Percentiles rank a stretch among this genome's conserved stretches.
Evolutionary conservation across 1,140 invertebrate species (phyloP).

Genomic region (Callitettix versicolor): DNA sequence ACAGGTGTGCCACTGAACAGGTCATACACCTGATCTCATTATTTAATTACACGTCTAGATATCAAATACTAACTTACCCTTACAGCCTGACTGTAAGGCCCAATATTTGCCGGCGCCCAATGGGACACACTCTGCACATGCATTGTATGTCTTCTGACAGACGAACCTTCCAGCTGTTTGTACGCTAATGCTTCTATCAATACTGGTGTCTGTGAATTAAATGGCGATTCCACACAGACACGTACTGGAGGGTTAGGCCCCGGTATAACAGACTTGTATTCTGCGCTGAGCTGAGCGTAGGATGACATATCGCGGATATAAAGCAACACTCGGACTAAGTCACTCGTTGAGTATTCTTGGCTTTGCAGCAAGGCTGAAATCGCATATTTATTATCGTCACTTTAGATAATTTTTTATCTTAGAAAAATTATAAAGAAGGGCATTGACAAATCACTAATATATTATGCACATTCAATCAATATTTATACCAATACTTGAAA

Average conservation of each 20-base stretch:
- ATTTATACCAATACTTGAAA: too few species aligned
- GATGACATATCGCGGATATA: conserved; percentile 73
- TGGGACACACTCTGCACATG: conserved; percentile 91
- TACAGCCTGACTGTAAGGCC: conserved; percentile 87
- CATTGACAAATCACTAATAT: too few species aligned
- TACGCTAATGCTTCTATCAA: conserved; percentile 68
- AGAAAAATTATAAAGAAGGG: too few species aligned
- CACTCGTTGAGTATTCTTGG: conserved; percentile 46
- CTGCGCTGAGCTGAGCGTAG: conserved; percentile 64
- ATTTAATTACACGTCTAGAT: too few species aligned
- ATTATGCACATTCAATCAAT: too few species aligned
- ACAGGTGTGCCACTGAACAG: too few species aligned
- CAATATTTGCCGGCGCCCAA: conserved; percentile 93
- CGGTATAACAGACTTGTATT: conserved; percentile 61
- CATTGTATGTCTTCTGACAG: conserved; percentile 56
- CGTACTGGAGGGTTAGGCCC: conserved; percentile 78
- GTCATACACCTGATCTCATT: too few species aligned
- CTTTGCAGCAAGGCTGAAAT: conserved; percentile 43
- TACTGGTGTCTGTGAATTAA: conserved; percentile 58
- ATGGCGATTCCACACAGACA: conserved; percentile 73
- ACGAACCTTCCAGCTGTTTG: conserved; percentile 28
- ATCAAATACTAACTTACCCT: too few species aligned
- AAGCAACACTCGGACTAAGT: conserved; percentile 68
- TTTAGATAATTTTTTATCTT: too few species aligned
- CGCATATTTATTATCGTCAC: conserved; percentile 2